Base-by-base conservation (phyloP, 2,797 vertebrate genomes). In the Triplophysa yarkandensis region DNA sequence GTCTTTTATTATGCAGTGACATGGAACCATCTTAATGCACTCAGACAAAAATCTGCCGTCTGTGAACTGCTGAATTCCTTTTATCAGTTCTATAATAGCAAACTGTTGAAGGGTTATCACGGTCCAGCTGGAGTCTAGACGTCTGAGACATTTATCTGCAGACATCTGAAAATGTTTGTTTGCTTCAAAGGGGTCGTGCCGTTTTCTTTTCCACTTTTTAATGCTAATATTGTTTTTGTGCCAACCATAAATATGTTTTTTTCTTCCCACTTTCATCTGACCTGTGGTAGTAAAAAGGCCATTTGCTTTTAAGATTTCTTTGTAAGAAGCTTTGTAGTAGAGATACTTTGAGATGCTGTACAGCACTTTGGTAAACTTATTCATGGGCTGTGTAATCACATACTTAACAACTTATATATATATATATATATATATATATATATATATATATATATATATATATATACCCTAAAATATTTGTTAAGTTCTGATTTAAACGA, bases 21-120 rank as follows among this genome's bases (percentile, higher is more conserved):
- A 44, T 32, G 57, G n/a, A 71, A 48, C 46, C 46, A 41, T 48
- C 7, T 46, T 28, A 46, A 8, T 46, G 54, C 55, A 71, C 9
- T 69, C 36, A 21, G n/a, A 44, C 25, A 71, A 50, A 62, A 4
- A 62, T 71, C 69, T 1, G 41, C 14, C 25, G 28, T 23, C 23
- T 4, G 39, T 54, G 8, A 61, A 19, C 57, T 17, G 4, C 10
- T 62, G 30, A 52, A 30, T 71, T 61, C 5, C 25, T 36, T 61
- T 70, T n/a, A 71, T 62, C 58, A 16, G 6, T 25, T 8, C 5
- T 11, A n/a, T 41, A 52, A 50, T 16, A 62, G 43, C 16, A 52
- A 32, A 71, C 10, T 16, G 27, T 30, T 63, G 34, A 10, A 72
- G 17, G 13, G 46, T 41, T 30, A 27, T 52, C 70, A 52, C n/a